phyloP scores from a whole-genome alignment of 2,888 invertebrate species.

The Plagodis pulveraria region DNA sequence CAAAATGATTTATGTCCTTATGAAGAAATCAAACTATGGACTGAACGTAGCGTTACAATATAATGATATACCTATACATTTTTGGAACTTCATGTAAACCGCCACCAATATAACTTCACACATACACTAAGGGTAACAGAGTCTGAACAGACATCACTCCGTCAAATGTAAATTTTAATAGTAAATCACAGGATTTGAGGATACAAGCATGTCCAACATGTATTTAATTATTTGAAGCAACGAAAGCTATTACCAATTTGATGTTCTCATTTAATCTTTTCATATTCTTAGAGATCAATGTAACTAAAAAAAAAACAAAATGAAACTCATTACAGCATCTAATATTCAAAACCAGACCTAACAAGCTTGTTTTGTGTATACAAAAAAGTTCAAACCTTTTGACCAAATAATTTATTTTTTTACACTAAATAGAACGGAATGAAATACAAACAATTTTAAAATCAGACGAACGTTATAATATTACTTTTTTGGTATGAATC shows the following conservation, averaged over 20 bases:
- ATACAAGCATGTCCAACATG: conserved; percentile 43
- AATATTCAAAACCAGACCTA: no score
- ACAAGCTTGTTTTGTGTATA: no score
- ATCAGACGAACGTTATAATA: conserved; percentile 21
- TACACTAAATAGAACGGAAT: no score
- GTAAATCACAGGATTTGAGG: conserved; percentile 63
- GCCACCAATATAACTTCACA: conserved; percentile 5
- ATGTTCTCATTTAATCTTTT: not conserved
- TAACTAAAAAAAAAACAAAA: no score
- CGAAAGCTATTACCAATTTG: not conserved
- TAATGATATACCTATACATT: no score
- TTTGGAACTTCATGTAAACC: conserved; percentile 12
- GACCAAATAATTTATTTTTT: no score
- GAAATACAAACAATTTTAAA: conserved; percentile 19
- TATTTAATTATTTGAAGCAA: not conserved
- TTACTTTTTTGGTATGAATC: conserved; percentile 30
- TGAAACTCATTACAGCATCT: no score
- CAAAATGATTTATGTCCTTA: no score
- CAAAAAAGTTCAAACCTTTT: no score
- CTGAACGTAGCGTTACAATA: no score
- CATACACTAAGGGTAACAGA: conserved; percentile 29
- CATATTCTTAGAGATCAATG: no score
- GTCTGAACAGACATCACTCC: conserved; percentile 52
- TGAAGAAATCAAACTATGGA: no score
- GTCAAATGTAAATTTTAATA: conserved; percentile 40